phyloP scores from a whole-genome alignment of 2,797 vertebrate species.

The Lithobates pipiens region DNA sequence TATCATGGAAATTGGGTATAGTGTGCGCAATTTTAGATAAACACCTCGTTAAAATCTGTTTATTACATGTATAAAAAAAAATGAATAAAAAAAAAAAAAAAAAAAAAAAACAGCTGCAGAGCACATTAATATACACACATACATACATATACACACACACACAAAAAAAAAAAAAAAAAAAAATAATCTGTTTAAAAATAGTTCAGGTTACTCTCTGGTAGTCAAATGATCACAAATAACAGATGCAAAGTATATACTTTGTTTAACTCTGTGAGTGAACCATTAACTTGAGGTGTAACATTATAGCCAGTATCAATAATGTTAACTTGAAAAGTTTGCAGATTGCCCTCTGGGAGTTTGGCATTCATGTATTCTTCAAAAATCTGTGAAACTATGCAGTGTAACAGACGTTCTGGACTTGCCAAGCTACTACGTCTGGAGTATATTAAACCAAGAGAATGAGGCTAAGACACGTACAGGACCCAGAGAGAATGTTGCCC shows the following conservation, averaged over 20 bases:
- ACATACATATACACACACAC: background rate
- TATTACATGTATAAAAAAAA: background rate
- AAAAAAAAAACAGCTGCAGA: background rate
- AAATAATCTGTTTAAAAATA: background rate
- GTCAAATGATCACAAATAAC: background rate
- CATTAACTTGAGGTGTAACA: background rate
- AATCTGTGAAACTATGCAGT: background rate
- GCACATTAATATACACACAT: background rate
- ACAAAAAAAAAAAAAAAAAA: too few relatives aligned
- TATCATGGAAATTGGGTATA: background rate
- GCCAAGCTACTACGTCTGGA: constrained; percentile 8
- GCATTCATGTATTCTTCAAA: background rate
- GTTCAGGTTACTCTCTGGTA: background rate
- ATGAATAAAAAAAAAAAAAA: too few relatives aligned
- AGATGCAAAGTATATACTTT: background rate
- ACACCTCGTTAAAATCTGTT: too few relatives aligned
- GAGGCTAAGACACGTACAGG: background rate
- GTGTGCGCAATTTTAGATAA: background rate
- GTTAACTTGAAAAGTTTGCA: constrained; percentile 8
- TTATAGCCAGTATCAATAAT: constrained; percentile 1
- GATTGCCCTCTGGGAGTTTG: constrained; percentile 14
- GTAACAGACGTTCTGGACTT: background rate
- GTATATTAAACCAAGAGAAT: constrained; percentile 1
- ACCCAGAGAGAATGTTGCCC: background rate
- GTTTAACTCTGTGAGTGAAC: background rate